phyloP scores from a whole-genome alignment of 2,797 vertebrate species.

The Sebastes cheni region DNA sequence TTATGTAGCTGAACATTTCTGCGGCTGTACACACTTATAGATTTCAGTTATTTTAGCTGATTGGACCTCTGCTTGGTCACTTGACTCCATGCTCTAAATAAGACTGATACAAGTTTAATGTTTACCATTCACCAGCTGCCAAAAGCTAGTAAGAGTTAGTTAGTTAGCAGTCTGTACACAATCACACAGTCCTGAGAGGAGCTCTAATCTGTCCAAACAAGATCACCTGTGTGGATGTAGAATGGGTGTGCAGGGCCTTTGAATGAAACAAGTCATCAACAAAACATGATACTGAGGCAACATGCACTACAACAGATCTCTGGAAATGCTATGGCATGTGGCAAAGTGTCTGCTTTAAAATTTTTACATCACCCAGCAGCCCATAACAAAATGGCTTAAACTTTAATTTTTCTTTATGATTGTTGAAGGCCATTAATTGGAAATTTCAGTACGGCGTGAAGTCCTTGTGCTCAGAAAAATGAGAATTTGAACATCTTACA shows the following conservation, averaged over 20 bases:
- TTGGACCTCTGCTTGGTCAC: not conserved
- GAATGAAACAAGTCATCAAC: not conserved
- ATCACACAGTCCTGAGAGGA: not conserved
- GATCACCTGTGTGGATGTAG: not conserved
- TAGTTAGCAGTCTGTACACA: too few species aligned
- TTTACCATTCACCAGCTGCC: not conserved
- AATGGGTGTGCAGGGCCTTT: not conserved
- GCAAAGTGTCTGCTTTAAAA: not conserved
- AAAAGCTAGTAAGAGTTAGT: not conserved
- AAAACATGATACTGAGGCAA: not conserved
- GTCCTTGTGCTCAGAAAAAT: not conserved
- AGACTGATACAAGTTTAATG: rapidly evolving
- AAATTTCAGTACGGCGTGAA: not conserved
- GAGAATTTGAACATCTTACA: not conserved
- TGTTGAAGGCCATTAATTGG: not conserved
- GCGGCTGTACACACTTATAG: not conserved
- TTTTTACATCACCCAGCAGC: not conserved
- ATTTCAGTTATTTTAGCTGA: not conserved
- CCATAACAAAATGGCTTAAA: not conserved
- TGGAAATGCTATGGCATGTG: not conserved
- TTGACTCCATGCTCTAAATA: not conserved
- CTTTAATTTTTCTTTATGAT: too few species aligned
- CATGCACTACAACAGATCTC: not conserved
- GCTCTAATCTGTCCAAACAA: not conserved
- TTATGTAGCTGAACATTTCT: not conserved